A percentile compares a stretch with the other conserved stretches of the same genome.
Evolutionary conservation across 2,797 vertebrate species (phyloP).

Genomic region (Acanthornis magna): DNA sequence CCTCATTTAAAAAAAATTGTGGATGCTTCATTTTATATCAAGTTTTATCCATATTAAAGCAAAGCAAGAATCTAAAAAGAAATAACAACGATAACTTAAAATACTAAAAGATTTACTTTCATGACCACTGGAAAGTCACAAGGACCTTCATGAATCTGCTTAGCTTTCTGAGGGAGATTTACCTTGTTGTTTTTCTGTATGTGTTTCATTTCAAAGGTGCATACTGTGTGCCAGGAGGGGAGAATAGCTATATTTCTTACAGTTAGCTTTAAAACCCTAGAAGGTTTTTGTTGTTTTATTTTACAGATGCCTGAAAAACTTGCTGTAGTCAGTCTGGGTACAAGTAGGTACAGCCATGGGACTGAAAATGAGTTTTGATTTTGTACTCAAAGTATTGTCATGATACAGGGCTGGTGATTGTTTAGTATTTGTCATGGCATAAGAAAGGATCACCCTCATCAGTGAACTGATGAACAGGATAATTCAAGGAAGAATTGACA

Average conservation of each 20-base stretch:
- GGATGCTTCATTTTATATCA: neutral
- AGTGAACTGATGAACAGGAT: constrained; percentile 57
- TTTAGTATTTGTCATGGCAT: constrained; percentile 1
- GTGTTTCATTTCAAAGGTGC: neutral
- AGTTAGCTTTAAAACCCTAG: neutral
- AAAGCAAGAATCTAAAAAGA: neutral
- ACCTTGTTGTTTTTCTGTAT: neutral
- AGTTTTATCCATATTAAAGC: neutral
- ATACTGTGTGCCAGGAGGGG: neutral
- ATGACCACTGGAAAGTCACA: neutral
- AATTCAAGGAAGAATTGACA: constrained; percentile 73
- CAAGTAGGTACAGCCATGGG: neutral
- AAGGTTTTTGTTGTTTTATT: neutral
- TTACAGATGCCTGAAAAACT: neutral
- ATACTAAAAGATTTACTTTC: neutral
- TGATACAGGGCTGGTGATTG: neutral
- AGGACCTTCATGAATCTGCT: neutral
- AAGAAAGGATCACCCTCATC: constrained; percentile 23
- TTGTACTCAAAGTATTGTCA: neutral
- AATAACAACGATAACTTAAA: neutral
- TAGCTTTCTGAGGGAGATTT: neutral
- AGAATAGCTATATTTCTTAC: neutral
- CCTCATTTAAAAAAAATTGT: neutral
- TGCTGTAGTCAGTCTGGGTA: neutral
- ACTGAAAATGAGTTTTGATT: neutral